A percentile compares a stretch with the other conserved stretches of the same genome.
Evolutionary conservation across 2,113 vertebrate genomes (phyloP).

Genomic region (Pelmatolapia mariae): DNA sequence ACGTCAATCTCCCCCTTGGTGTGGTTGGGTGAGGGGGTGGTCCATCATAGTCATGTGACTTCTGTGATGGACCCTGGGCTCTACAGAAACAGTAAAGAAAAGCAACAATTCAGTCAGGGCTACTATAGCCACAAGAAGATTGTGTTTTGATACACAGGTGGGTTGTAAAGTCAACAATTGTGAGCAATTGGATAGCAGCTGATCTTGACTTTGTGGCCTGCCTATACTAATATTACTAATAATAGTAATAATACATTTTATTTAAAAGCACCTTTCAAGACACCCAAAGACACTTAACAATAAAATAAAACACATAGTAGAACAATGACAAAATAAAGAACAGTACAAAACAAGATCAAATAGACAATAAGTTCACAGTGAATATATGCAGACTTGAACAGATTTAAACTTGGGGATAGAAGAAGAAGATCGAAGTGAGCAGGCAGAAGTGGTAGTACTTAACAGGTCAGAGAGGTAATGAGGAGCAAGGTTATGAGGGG

Average conservation of each 20-base stretch:
- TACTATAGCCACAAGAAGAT: background rate
- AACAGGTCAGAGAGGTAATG: background rate
- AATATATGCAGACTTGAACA: background rate
- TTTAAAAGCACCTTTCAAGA: background rate
- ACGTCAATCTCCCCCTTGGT: background rate
- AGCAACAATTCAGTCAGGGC: background rate
- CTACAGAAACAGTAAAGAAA: background rate
- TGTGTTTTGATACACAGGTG: background rate
- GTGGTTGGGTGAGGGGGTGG: background rate
- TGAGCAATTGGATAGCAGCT: background rate
- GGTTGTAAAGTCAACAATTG: background rate
- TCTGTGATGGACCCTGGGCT: slow-evolving; percentile 18
- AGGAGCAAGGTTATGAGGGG: background rate
- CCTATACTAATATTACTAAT: background rate
- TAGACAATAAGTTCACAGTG: background rate
- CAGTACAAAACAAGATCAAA: background rate
- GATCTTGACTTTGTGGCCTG: background rate
- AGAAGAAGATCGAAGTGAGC: background rate
- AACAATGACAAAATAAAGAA: background rate
- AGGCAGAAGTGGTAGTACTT: background rate
- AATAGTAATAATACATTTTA: background rate
- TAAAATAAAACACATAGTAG: background rate
- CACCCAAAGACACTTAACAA: background rate
- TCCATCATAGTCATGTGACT: slow-evolving; percentile 52
- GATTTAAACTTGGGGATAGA: background rate